Evolutionary conservation across 1,140 invertebrate genomes (phyloP), one percentile per base, ranked within the genome.

Genomic region (Drosophila azteca): DNA sequence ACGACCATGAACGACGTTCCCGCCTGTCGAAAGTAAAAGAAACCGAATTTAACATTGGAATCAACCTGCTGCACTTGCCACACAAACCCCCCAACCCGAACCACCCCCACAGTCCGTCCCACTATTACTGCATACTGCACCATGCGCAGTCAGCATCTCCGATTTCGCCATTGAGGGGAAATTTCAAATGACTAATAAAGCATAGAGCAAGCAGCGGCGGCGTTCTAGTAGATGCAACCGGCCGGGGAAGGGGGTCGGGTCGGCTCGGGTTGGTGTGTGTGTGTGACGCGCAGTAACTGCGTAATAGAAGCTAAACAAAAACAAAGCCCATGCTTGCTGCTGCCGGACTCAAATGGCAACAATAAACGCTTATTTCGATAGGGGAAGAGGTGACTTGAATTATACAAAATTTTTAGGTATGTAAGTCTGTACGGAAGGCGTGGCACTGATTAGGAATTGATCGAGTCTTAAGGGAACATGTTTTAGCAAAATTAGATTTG

Each of bases 1-100:
- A 75, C 94, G 93, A 72, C 96, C 92, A 43, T 92, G 91, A 29
- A 93, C 79, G 79, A 75, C 29, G 53, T 39, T 61, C 6, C 79
- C 84, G 31, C 64, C 84, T 88, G 24, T 0, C 7, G 15, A 53
- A n/a, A 58, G 5, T 20, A n/a, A 39, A 44, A 7, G 0, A 41
- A 39, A 13, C 2, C 35, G 35, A 39, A 39, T 39, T 39, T 11
- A 29, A 20, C 15, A 44, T 55, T 60, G 64, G n/a, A 55, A 45
- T 17, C 24, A 39, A 29, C 17, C 57, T 7, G 35, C 22, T 5
- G 17, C 5, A 45, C 11, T 8, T 49, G 24, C 31, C 11, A 43
- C 22, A 26, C 24, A 4, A 26, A 52, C 54, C 31, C 8, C 7
- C 11, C 11, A 44, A 8, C 5, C 24, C 7, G 7, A 43, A 3